Evolutionary conservation across 2,888 invertebrate species (phyloP).

Genomic region (Cynaeus angustus): DNA sequence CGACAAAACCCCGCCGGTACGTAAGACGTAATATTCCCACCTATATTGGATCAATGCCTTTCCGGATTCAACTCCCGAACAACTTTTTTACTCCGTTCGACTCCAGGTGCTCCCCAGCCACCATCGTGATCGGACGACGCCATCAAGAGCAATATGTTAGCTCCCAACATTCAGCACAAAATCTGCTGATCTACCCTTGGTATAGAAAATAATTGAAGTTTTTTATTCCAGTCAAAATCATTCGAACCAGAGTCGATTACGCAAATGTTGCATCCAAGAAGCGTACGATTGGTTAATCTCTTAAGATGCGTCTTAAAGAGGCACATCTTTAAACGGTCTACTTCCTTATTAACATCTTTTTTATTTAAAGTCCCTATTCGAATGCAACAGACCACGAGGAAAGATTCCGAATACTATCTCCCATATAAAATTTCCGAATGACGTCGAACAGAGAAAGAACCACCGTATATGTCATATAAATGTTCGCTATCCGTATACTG

Average conservation of each 20-base stretch:
- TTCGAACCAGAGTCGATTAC: slow-evolving; percentile 7
- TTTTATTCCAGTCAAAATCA: slow-evolving; percentile 26
- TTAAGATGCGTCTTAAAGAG: too few relatives aligned
- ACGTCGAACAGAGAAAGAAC: slow-evolving; percentile 54
- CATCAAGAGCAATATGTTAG: slow-evolving; percentile 45
- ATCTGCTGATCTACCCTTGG: slow-evolving; percentile 34
- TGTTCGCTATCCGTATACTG: slow-evolving; percentile 61
- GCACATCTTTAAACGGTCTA: too few relatives aligned
- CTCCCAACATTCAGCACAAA: slow-evolving; percentile 39
- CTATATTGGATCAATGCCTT: slow-evolving; percentile 51
- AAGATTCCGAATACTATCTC: slow-evolving; percentile 50
- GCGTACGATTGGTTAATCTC: too few relatives aligned
- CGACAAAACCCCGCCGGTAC: slow-evolving; percentile 40
- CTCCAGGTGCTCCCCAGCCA: slow-evolving; percentile 44
- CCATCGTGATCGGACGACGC: slow-evolving; percentile 24
- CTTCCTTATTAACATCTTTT: slow-evolving; percentile 48
- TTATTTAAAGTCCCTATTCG: slow-evolving; percentile 47
- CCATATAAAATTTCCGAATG: slow-evolving; percentile 61
- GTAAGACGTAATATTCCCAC: slow-evolving; percentile 46
- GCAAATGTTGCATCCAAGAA: background rate
- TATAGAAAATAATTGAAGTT: slow-evolving; percentile 40
- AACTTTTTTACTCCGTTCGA: slow-evolving; percentile 41
- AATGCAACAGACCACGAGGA: slow-evolving; percentile 47
- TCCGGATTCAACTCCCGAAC: slow-evolving; percentile 38
- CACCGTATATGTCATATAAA: slow-evolving; percentile 57